These are phyloP conservation scores for Erpornis zantholeuca DNA, from an alignment of 2,113 vertebrate species.

Conservation along the genomic window DNA sequence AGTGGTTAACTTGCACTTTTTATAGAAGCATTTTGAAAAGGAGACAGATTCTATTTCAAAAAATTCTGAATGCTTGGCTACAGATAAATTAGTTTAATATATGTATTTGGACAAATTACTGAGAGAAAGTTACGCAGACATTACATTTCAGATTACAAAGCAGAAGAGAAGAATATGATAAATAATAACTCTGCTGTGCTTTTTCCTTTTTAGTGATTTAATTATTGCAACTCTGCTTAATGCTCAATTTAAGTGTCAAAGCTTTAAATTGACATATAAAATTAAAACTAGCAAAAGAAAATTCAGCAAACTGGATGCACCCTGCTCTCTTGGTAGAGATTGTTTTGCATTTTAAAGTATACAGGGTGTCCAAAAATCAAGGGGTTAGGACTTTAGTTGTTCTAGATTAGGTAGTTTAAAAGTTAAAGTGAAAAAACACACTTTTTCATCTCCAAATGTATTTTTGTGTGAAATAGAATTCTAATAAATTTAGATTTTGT, in stretches of 20 bases:
- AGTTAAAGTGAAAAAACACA: background rate
- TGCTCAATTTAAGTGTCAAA: background rate
- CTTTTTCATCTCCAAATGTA: rapidly evolving
- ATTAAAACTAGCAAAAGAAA: background rate
- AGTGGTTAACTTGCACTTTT: background rate
- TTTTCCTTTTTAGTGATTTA: background rate
- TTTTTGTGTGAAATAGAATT: background rate
- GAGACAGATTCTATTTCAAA: background rate
- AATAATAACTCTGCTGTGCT: background rate
- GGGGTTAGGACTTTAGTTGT: background rate
- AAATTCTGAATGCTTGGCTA: background rate
- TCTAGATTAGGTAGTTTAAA: background rate
- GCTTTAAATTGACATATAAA: background rate
- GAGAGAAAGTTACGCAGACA: background rate
- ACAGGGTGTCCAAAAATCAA: background rate
- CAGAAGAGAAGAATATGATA: background rate
- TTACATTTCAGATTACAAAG: background rate
- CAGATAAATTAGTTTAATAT: background rate
- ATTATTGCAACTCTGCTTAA: background rate
- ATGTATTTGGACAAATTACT: background rate
- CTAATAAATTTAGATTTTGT: background rate
- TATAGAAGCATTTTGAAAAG: background rate
- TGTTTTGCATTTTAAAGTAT: background rate
- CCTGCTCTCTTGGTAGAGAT: background rate
- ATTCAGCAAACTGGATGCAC: background rate